phyloP scores from a whole-genome alignment of 1,140 invertebrate genomes.

The Palaemon carinicauda region DNA sequence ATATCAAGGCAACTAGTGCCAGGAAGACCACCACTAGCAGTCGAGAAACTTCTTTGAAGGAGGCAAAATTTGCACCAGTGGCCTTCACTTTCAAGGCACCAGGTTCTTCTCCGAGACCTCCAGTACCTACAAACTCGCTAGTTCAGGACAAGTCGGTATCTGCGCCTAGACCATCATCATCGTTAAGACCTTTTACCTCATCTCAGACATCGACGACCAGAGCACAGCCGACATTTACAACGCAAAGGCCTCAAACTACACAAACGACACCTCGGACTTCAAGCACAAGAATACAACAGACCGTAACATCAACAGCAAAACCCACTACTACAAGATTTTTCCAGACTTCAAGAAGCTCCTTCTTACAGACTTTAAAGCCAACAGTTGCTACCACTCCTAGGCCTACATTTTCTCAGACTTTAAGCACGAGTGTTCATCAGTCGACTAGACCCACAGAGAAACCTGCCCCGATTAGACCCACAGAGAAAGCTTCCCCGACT shows the following conservation, averaged over 20 bases:
- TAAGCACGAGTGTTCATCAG: no score
- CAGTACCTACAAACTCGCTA: no score
- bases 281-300: neutral
- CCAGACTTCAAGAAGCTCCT: no score
- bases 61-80: neutral
- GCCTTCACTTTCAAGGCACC: neutral
- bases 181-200: neutral
- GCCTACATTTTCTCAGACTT: no score
- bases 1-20: neutral
- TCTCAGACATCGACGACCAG: neutral
- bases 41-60: neutral
- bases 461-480: no score
- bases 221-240: neutral
- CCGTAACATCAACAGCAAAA: no score
- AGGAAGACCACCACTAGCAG: neutral
- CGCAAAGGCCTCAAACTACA: neutral
- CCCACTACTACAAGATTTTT: no score
- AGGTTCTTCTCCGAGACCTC: neutral
- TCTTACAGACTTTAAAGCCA: no score
- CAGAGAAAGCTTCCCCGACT: no score
- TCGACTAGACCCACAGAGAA: no score
- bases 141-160: neutral
- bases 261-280: neutral
- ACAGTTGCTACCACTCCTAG: no score
- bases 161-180: neutral